A percentile compares a stretch with the other conserved stretches of the same genome.
These are phyloP conservation scores for Rallus limicola DNA, from an alignment of 2,113 vertebrate genomes.

Conservation along the genomic window DNA sequence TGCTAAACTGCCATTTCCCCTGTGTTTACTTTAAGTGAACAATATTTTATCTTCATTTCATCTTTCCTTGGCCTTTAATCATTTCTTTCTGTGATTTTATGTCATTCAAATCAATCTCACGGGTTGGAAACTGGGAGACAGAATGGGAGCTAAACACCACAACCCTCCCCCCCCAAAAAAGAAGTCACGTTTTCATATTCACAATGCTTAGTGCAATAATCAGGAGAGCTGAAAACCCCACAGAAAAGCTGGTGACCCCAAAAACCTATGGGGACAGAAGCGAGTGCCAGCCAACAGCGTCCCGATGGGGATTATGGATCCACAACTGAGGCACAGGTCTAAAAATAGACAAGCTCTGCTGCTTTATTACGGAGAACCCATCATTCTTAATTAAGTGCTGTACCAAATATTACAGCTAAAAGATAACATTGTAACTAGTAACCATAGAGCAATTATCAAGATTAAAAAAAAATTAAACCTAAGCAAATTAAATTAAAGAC, in stretches of 20 bases:
- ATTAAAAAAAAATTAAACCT: constrained; percentile 69
- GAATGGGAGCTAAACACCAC: background rate
- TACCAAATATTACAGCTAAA: constrained; percentile 64
- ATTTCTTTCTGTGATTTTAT: constrained; percentile 58
- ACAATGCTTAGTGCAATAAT: rapidly evolving
- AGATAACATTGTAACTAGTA: constrained; percentile 75
- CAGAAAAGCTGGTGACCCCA: background rate
- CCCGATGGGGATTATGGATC: background rate
- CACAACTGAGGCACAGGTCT: background rate
- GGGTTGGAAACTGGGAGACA: constrained; percentile 78
- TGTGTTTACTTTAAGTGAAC: constrained; percentile 60
- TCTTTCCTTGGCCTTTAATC: constrained; percentile 66
- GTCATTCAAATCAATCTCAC: constrained; percentile 46
- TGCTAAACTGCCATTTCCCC: constrained; percentile 65
- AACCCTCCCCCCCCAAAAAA: no score
- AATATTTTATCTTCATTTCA: constrained; percentile 40
- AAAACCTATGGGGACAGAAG: background rate
- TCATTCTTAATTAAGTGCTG: constrained; percentile 59
- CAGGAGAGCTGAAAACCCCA: background rate
- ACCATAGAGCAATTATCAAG: constrained; percentile 75
- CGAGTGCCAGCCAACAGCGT: background rate
- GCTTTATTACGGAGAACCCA: background rate
- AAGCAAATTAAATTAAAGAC: constrained; percentile 77
- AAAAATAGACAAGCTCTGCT: background rate
- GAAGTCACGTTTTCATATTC: background rate